Conservation (phyloP, 1,140 invertebrate species). For the Tetragnatha versicolor region DNA sequence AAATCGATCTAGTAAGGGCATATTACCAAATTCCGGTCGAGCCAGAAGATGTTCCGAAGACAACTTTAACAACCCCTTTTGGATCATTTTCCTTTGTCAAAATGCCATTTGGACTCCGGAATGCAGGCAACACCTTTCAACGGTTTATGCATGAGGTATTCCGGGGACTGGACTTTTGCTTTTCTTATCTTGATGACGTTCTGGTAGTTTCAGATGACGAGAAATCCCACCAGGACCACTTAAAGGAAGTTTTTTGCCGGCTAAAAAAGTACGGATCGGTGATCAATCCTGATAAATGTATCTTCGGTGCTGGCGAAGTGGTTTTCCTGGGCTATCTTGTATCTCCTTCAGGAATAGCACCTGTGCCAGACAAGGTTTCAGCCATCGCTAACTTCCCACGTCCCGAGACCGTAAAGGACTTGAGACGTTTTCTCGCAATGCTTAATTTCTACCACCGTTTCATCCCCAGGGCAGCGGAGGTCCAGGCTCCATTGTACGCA, state of each 20-base stretch:
- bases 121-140: slow-evolving; percentile 59
- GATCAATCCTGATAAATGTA: slow-evolving; percentile 59
- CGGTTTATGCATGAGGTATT: slow-evolving; percentile 39
- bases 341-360: slow-evolving; percentile 55
- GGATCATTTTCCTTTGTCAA: not conserved
- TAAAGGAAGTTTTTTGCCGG: slow-evolving; percentile 56
- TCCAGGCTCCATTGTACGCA: not conserved
- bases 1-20: not conserved
- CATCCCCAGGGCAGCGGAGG: slow-evolving; percentile 49
- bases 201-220: not conserved
- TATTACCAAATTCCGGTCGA: not conserved
- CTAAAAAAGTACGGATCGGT: slow-evolving; percentile 56
- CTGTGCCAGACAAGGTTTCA: slow-evolving; percentile 59
- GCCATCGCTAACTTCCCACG: slow-evolving; percentile 61
- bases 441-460: slow-evolving; percentile 64
- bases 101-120: too few species aligned
- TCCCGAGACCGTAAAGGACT: slow-evolving; percentile 61
- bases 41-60: slow-evolving; percentile 28
- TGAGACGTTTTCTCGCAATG: slow-evolving; percentile 62
- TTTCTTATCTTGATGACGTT: slow-evolving; percentile 51
- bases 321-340: slow-evolving; percentile 19
- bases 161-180: slow-evolving; percentile 9
- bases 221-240: not conserved
- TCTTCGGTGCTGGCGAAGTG: not conserved
- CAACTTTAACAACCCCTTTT: slow-evolving; percentile 58